phyloP scores from a whole-genome alignment of 2,113 vertebrate genomes.

The Bubo blakistoni region DNA sequence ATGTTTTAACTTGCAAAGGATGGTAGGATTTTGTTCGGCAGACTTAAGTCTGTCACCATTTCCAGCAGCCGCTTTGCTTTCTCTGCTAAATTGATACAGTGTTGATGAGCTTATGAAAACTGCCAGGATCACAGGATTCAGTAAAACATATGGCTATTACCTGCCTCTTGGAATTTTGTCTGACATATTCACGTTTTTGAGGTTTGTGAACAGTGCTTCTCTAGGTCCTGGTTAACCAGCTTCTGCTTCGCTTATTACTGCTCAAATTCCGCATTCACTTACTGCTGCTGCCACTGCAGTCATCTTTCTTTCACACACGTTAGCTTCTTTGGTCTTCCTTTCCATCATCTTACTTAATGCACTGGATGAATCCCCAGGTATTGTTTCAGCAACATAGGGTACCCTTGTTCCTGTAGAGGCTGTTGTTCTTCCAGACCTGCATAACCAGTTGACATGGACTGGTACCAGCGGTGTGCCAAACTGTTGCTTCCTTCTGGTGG shows the following conservation, averaged over 20 bases:
- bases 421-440: background rate
- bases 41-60: background rate
- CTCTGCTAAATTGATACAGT: background rate
- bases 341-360: background rate
- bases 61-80: background rate
- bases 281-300: background rate
- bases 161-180: background rate
- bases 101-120: background rate
- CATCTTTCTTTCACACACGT: background rate
- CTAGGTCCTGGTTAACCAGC: background rate
- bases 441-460: rapidly evolving
- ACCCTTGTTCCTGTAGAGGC: background rate
- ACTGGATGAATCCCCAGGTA: background rate
- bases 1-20: background rate
- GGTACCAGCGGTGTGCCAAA: background rate
- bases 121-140: background rate
- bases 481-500: background rate
- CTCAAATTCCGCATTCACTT: background rate
- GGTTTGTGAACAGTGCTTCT: background rate
- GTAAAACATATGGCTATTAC: background rate
- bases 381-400: background rate
- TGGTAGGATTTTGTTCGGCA: background rate
- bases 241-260: background rate
- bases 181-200: background rate
- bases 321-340: background rate